Percentiles rank a stretch among this genome's conserved stretches.
Evolutionary conservation across 2,113 vertebrate genomes (phyloP).

Genomic region (Tragelaphus strepsiceros): DNA sequence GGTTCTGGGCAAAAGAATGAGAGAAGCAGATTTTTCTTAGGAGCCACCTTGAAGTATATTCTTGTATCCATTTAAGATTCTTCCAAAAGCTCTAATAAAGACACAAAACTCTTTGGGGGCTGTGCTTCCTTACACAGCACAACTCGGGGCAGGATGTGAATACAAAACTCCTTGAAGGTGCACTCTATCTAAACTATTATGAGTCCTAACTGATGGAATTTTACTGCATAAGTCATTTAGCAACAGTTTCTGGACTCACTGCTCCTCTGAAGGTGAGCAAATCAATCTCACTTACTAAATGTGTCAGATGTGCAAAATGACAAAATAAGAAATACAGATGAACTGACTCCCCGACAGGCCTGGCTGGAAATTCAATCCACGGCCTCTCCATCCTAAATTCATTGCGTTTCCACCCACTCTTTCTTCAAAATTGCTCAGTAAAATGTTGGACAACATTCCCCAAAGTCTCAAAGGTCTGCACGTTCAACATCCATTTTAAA

Average conservation of each 20-base stretch:
- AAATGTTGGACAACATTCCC: background rate
- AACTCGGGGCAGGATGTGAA: background rate
- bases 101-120: background rate
- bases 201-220: background rate
- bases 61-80: background rate
- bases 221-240: background rate
- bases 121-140: background rate
- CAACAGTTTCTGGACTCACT: background rate
- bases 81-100: background rate
- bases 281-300: background rate
- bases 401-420: background rate
- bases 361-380: background rate
- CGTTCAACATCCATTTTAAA: background rate
- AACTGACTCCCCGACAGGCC: background rate
- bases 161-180: background rate
- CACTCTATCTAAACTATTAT: background rate
- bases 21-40: background rate
- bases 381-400: background rate
- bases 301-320: background rate
- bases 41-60: background rate
- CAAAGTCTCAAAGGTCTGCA: background rate
- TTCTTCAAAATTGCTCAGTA: background rate
- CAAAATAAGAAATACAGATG: background rate
- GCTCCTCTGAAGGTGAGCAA: background rate
- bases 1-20: background rate